Percentiles rank a stretch among this genome's conserved stretches.
Evolutionary conservation across 2,797 vertebrate species (phyloP).

Genomic region (Leucoraja ocellata): DNA sequence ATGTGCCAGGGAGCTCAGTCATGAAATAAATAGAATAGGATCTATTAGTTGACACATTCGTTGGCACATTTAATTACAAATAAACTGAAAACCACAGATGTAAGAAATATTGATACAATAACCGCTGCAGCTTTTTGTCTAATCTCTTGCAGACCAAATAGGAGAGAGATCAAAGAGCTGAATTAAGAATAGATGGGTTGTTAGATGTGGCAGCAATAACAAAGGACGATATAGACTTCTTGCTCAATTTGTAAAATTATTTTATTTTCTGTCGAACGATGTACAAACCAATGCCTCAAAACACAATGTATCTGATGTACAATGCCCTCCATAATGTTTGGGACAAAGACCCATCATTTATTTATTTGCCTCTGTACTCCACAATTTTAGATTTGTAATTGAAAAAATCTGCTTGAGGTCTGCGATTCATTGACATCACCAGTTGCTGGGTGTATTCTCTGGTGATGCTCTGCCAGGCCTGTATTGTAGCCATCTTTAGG

Average conservation of each 20-base stretch:
- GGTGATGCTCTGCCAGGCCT: no score
- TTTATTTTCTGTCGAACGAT: background rate
- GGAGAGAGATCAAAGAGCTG: background rate
- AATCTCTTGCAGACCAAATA: background rate
- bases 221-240: background rate
- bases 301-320: background rate
- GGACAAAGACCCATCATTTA: no score
- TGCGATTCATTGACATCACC: no score
- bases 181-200: background rate
- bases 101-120: background rate
- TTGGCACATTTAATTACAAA: background rate
- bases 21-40: background rate
- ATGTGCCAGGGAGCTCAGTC: background rate
- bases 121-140: background rate
- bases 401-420: no score
- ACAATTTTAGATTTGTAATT: no score
- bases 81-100: background rate
- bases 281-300: no score
- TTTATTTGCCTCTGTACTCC: no score
- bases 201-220: background rate
- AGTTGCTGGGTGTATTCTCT: no score
- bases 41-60: background rate
- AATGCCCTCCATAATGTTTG: no score
- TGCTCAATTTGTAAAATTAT: background rate
- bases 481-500: no score